Evolutionary conservation across 2,888 invertebrate species (phyloP), one percentile per base, ranked within the genome.

Genomic region (Nemotelus pantherinus): DNA sequence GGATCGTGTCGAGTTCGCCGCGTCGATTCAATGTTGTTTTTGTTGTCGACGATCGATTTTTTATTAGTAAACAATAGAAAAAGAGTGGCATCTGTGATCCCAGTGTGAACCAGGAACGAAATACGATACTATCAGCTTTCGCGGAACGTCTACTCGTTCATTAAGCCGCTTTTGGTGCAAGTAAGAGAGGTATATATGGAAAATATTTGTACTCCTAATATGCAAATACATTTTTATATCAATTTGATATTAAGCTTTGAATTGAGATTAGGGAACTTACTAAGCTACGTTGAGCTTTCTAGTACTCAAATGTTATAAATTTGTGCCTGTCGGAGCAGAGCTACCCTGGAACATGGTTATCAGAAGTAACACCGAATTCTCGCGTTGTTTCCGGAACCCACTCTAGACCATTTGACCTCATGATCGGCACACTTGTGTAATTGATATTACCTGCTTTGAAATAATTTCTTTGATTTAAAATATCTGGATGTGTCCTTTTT

Each of bases 41-140:
- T 25, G 25, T 25, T 60, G 3, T 55, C 10, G 43, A 4, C 41
- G 55, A 50, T 41, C 55, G n/a, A 45, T 74, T 60, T 74, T 60
- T 74, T 74, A 74, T 74, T 74, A 60, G 74, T 74, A 74, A 74
- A 74, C 74, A 74, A 63, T 74, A 74, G 74, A 43, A 47, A 41
- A 47, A 74, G 41, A 57, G 74, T 74, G 60, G 48, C 72, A 60
- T 74, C 74, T 74, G 60, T 60, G 72, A 47, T 55, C 6, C 70
- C n/a, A 3, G 7, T 53, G 9, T 43, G n/a, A n/a, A 53, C n/a
- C 48, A 41, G 10, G 25, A 39, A 10, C 43, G 47, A 43, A 39
- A 58, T 4, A 41, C 60, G 41, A 50, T 63, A 2, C 25, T 47
- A 39, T 44, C 55, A n/a, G 57, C 44, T 3, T 3, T 9, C 25